Conservation (phyloP, 2,797 vertebrate genomes). For the Alosa sapidissima region DNA sequence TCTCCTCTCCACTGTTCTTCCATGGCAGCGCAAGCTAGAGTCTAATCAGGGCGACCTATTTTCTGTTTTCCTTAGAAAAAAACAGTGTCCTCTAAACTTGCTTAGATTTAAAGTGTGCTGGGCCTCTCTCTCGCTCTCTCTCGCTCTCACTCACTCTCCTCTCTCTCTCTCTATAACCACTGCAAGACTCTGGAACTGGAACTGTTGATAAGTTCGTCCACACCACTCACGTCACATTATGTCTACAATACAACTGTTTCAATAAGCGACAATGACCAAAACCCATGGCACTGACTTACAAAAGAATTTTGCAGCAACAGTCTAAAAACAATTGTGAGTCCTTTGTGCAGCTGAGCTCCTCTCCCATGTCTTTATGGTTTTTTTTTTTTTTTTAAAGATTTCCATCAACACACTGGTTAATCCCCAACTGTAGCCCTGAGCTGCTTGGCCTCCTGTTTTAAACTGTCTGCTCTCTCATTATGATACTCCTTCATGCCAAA, state of each 20-base stretch:
- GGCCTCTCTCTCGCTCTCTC: not conserved
- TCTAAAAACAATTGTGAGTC: not conserved
- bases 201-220: not conserved
- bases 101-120: conserved; percentile 9
- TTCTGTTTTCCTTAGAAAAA: conserved; percentile 25
- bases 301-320: not conserved
- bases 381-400: not conserved
- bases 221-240: not conserved
- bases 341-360: not conserved
- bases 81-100: conserved; percentile 21
- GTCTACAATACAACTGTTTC: not conserved
- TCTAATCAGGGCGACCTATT: conserved; percentile 24
- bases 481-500: not conserved
- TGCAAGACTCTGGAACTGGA: not conserved
- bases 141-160: not conserved
- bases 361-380: not conserved
- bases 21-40: not conserved
- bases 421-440: not conserved
- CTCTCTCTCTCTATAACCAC: not conserved
- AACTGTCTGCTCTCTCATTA: not conserved
- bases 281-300: not conserved
- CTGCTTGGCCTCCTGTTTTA: not conserved
- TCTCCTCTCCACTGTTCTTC: conserved; percentile 20
- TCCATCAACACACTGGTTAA: not conserved
- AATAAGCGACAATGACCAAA: not conserved